Evolutionary conservation across 2,888 invertebrate species (phyloP), one percentile per base, ranked within the genome.

Genomic region (Acronicta psi): DNA sequence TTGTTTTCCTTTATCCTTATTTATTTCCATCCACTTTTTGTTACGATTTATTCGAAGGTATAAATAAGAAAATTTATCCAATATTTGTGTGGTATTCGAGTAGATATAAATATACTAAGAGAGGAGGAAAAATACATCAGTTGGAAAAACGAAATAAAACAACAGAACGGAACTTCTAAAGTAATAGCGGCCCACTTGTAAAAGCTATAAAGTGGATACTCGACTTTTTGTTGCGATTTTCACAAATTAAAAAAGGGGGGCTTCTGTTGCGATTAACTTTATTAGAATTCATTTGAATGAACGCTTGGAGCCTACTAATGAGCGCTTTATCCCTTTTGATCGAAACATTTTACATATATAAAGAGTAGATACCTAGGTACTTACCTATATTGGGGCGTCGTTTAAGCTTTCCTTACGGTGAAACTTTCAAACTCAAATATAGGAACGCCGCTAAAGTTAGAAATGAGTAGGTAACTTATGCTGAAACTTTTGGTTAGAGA

Each of bases 231-330:
- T 80, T 74, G 70, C 67, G 68, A 81, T 73, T 76, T 76, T 73
- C 63, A 71, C 73, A 82, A 86, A 86, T 85, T 89, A 88, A 88
- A 86, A 87, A 57, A 84, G 77, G 85, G 82, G 78, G 79, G 60
- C 78, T 77, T 79, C 77, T 80, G 80, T 82, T 75, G 73, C 83
- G 86, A 90, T 92, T 89, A 90, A 89, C 86, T 90, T 88, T 89
- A 91, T 91, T 91, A 88, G 87, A 90, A 90, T 91, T 92, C 87
- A 88, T 89, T 90, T 82, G 82, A 75, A 78, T 80, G 79, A 75
- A 86, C 84, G 81, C 75, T 72, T 58, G 70, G 73, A 79, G 88
- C 81, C 72, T 88, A 77, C 86, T 88, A 90, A 91, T 89, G 87
- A 89, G 81, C 54, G n/a, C 80, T 78, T 77, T 85, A 85, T 86